Base-by-base conservation (phyloP, 2,888 invertebrate genomes). In the Metellina segmentata region DNA sequence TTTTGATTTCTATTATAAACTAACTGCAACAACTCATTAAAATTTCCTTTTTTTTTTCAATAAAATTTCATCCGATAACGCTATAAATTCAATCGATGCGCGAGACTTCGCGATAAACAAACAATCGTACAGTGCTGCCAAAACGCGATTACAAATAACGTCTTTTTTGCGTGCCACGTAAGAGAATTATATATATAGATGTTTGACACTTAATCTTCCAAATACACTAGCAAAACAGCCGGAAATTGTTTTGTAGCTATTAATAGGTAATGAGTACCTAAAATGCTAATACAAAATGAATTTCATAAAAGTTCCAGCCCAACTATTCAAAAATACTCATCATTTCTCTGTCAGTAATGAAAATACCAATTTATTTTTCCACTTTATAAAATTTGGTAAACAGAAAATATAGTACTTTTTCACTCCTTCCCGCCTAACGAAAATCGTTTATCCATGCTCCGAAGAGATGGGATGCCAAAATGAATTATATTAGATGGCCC, bases 401-500 rank as follows among this genome's bases (percentile, higher is more conserved):
- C 61, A 61, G 61, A 61, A 11, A 61, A 61, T 34, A 34, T 16
- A 61, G 61, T 61, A 16, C 61, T 11, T 11, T 11, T 13, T 61
- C 1, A 61, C 61, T 9, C 61, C 61, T 61, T 61, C 61, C 13
- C 61, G 16, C 61, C 61, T 16, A 16, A 61, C 61, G 34, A 61
- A 16, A 61, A 61, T 61, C 61, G 16, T 61, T 61, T 61, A 61
- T 61, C 34, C 34, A 34, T 34, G 34, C 34, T 34, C 34, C 61
- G 61, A 61, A 61, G 61, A 61, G 61, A 61, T 61, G 61, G 16
- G 13, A 61, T 61, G 61, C 61, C 61, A 61, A 61, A 61, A 61
- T 61, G 61, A 71, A 81, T 81, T 81, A 71, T 69, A 71, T 52
- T 11, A 19, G 49, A 82, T 82, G 72, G 82, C 20, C 71, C 69